Evolutionary conservation across 2,113 vertebrate species (phyloP), one percentile per base, ranked within the genome.

Genomic region (Hydropotes inermis): DNA sequence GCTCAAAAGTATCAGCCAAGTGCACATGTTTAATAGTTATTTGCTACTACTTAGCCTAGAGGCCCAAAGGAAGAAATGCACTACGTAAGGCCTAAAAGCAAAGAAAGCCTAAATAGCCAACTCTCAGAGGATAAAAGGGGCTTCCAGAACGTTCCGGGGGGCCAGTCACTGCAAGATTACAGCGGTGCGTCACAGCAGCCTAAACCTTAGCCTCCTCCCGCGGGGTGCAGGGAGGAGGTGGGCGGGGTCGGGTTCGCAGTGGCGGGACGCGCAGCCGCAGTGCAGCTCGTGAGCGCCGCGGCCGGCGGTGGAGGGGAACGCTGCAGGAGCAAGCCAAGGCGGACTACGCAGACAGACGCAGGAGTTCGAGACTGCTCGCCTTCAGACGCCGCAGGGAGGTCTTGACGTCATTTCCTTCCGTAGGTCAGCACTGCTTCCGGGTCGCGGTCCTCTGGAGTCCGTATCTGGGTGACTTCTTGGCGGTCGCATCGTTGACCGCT

Each of bases 381-480:
- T 5, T 5, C 4, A 0, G 5, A 4, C 12, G 0, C 13, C 2
- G 9, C 23, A 0, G 10, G 5, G 47, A 25, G 27, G 2, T 1
- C 13, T 33, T 39, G 50, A 89, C 96, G 88, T 97, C 50, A 98
- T 43, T 97, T 97, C 97, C 97, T 0, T 8, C 13, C 19, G 1
- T 1, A 16, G 45, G 33, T 60, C 28, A 0, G 10, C 33, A 87
- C 33, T 79, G 92, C 70, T 87, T 98, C 98, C 98, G 97, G 98
- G 95, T 97, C 3, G 30, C 93, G 30, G 92, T 87, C 78, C 1
- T 47, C 60, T 12, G 13, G 91, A 13, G 43, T 43, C 28, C 0
- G 17, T 45, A 7, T 85, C 54, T 85, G 94, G 97, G 90, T 95
- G 96, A 97, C 88, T 94, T 43, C 54, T 87, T 0, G 60, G 43